Base-by-base conservation (phyloP, 2,113 vertebrate genomes). In the Epinephelus fuscoguttatus region DNA sequence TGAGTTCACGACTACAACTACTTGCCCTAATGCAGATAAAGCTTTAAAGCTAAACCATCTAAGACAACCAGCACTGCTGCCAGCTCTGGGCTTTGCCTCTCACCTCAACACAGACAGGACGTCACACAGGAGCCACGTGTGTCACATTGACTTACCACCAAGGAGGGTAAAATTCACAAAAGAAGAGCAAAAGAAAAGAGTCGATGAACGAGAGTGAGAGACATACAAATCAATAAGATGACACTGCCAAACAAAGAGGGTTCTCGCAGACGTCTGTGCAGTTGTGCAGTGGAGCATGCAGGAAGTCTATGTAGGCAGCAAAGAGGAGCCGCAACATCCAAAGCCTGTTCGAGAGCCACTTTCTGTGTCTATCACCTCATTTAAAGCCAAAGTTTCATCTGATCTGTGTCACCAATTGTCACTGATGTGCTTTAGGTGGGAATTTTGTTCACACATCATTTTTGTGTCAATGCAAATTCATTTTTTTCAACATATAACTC, bases 131-230 rank as follows among this genome's bases (percentile, higher is more conserved):
- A 78, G 67, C 67, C 77, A 76, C 30, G 19, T 78, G 64, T 57
- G 86, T 91, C 91, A 90, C 78, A 81, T 75, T 53, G 80, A 84
- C 82, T 91, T 80, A 92, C 76, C 75, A 84, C 47, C 72, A 56
- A 80, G 60, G 68, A 79, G 53, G 33, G 30, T 55, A 55, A 40
- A 84, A 83, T 86, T 75, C 80, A 92, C 78, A 90, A 89, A 88
- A 57, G 55, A 82, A 75, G 69, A 60, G 69, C 63, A 81, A 88
- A 79, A 82, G 72, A 76, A 74, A 67, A 61, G 49, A 85, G 79
- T 71, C 75, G 56, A 60, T 62, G 82, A 69, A 79, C 17, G 42
- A 75, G 73, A 89, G 85, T 47, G 69, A 85, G 76, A 64, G 67
- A 78, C 52, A 66, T 70, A 76, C 72, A 81, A 89, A 89, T 89